Evolutionary conservation across 2,113 vertebrate species (phyloP).

Genomic region (Scatophagus argus): DNA sequence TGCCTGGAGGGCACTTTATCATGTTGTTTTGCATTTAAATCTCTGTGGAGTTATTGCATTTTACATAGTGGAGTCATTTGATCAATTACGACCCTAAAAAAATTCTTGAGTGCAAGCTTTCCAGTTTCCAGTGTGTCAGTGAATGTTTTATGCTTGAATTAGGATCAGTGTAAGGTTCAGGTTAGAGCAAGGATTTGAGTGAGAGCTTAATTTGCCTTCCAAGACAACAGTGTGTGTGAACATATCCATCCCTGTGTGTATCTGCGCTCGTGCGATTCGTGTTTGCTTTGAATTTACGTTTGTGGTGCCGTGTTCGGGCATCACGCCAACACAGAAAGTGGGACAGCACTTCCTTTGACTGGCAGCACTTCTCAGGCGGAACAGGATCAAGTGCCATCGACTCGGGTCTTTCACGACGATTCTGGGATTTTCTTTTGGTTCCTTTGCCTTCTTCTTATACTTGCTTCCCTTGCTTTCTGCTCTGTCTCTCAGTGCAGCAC

Average conservation of each 20-base stretch:
- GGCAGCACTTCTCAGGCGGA: constrained; percentile 62
- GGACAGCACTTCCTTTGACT: constrained; percentile 66
- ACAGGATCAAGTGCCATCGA: constrained; percentile 56
- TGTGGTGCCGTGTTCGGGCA: constrained; percentile 38
- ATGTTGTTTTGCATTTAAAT: no score
- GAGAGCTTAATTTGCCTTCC: background rate
- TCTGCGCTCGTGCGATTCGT: constrained; percentile 7
- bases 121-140: background rate
- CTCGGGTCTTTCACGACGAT: constrained; percentile 37
- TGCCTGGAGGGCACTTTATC: no score
- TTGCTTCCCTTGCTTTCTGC: constrained; percentile 41
- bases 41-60: background rate
- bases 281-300: constrained; percentile 27
- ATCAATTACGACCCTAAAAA: background rate
- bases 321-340: constrained; percentile 65
- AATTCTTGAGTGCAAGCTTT: background rate
- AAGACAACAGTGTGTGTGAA: background rate
- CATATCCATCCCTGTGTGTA: background rate
- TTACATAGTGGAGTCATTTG: background rate
- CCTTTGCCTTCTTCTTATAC: constrained; percentile 37
- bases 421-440: constrained; percentile 22
- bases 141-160: background rate
- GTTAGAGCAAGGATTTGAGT: background rate
- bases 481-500: constrained; percentile 51
- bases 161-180: background rate